Percentiles rank a stretch among this genome's conserved stretches.
phyloP scores from a whole-genome alignment of 2,888 invertebrate species.

The Archaeoteleia sp. region DNA sequence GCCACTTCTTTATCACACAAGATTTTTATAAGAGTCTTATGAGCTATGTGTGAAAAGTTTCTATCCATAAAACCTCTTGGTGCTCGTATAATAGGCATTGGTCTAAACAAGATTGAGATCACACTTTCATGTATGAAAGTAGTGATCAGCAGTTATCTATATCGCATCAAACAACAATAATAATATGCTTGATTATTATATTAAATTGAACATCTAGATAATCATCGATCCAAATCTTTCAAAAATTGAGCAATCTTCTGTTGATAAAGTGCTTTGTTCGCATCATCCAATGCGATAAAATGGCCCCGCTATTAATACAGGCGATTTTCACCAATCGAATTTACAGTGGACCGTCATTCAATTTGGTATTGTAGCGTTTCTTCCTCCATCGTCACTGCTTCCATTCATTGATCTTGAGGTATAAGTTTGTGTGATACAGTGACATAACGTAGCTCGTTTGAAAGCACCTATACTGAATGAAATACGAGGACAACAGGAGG shows the following conservation, averaged over 20 bases:
- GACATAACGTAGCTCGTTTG: constrained; percentile 64
- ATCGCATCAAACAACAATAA: too few species aligned
- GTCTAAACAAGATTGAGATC: too few species aligned
- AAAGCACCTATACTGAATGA: constrained; percentile 37
- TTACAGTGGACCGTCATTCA: constrained; percentile 35
- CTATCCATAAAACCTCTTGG: too few species aligned
- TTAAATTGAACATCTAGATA: too few species aligned
- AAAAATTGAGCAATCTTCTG: constrained; percentile 19
- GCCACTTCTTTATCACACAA: too few species aligned
- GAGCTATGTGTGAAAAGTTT: too few species aligned
- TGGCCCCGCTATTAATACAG: constrained; percentile 11
- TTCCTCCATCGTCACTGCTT: constrained; percentile 40
- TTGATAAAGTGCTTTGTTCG: constrained; percentile 11
- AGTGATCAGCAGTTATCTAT: too few species aligned
- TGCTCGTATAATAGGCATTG: too few species aligned
- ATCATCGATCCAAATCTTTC: too few species aligned
- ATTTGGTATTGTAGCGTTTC: constrained; percentile 29
- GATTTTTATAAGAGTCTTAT: too few species aligned
- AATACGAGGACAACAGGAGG: constrained; percentile 46
- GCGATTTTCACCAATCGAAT: constrained; percentile 34
- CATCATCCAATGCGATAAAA: constrained; percentile 20
- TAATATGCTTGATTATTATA: too few species aligned
- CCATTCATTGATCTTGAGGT: constrained; percentile 47
- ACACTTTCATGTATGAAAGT: too few species aligned
- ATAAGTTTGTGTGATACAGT: constrained; percentile 50